A percentile compares a stretch with the other conserved stretches of the same genome.
Conservation (phyloP, 2,797 vertebrate species). For the Myripristis jacobus region DNA sequence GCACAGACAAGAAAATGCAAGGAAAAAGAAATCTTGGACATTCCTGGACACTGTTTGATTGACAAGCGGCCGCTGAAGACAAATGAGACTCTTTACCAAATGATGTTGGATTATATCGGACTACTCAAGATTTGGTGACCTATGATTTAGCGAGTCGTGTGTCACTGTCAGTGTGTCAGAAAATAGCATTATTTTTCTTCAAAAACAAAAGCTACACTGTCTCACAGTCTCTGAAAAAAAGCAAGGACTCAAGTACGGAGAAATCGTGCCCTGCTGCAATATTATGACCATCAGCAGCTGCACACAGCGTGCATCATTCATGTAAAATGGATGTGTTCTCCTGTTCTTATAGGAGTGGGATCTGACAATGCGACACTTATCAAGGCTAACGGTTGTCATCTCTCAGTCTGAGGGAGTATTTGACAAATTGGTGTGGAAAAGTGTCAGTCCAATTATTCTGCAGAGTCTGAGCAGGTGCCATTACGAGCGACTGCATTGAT, state of each 20-base stretch:
- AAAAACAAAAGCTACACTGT: conserved; percentile 4
- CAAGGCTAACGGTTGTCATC: conserved; percentile 44
- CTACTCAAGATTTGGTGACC: too few relatives aligned
- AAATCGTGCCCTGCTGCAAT: neutral
- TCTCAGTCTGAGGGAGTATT: conserved; percentile 48
- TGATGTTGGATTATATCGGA: too few relatives aligned
- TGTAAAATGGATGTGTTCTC: conserved; percentile 1
- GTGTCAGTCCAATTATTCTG: conserved; percentile 61
- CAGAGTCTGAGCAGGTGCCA: conserved; percentile 58
- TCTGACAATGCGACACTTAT: conserved; percentile 34
- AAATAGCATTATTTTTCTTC: too few relatives aligned
- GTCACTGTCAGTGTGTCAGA: too few relatives aligned
- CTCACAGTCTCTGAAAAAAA: neutral
- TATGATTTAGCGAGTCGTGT: too few relatives aligned
- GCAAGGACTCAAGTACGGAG: neutral
- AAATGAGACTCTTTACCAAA: too few relatives aligned
- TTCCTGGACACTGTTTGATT: too few relatives aligned
- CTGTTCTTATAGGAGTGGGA: neutral
- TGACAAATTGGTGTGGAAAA: conserved; percentile 60
- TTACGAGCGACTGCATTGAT: conserved; percentile 63
- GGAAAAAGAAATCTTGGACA: too few relatives aligned
- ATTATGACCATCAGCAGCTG: neutral
- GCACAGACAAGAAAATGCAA: too few relatives aligned
- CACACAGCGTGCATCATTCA: conserved; percentile 16
- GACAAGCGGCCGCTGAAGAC: too few relatives aligned